Base-by-base conservation (phyloP, 1,140 invertebrate genomes). In the Drosophila truncata region DNA sequence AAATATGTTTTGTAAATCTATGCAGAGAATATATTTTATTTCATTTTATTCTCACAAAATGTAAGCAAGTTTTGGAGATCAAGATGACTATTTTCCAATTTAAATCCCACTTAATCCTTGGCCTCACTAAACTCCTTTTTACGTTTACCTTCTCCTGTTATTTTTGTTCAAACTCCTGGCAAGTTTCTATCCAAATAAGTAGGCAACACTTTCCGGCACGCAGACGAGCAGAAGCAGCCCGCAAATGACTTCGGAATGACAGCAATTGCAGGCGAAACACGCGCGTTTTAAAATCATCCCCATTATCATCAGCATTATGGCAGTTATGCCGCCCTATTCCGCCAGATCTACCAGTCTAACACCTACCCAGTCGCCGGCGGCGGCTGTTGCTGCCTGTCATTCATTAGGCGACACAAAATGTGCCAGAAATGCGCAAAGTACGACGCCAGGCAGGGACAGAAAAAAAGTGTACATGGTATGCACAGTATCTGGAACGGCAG, bases 271-370 rank as follows among this genome's bases (percentile, higher is more conserved):
- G 39, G 64, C 57, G 73, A 88, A 88, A 84, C 85, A 88, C 81
- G 85, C 85, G 84, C 84, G 59, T 73, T 84, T 88, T 88, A 87
- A 90, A 81, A 88, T 90, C 81, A 90, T 90, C 84, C 82, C 78
- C 84, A 88, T 88, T 88, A 90, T 84, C 84, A 88, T 88, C 84
- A 90, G 78, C 84, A 88, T 88, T 88, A 88, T 88, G 85, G 72
- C 73, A 72, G 84, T 88, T 88, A 90, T 90, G 80, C 78, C 74
- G 80, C 71, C 74, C 55, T 39, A 49, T 52, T 54, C 47, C 35
- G n/a, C 37, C 35, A 61, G 52, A 50, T 75, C 44, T 75, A 33
- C 60, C 52, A 29, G 20, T 59, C 70, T 63, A 37, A 37, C 33
- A 44, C 71, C 77, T 49, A 64, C 52, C 63, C 58, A 59, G 71